Evolutionary conservation across 2,888 invertebrate species (phyloP).

Genomic region (Slavum lentiscoides): DNA sequence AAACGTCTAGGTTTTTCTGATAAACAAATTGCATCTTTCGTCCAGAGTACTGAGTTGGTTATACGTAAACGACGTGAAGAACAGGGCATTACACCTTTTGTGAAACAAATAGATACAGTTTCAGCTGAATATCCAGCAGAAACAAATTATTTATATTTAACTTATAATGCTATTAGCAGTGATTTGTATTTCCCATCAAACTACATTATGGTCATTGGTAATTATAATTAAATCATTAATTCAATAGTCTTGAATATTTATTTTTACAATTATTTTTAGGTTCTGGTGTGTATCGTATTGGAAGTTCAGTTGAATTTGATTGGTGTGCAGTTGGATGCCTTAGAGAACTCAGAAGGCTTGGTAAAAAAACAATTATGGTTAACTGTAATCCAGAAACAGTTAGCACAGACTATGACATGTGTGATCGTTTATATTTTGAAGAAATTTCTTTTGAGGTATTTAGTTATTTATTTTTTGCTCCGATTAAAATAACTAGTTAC

Average conservation of each 20-base stretch:
- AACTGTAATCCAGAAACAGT: conserved; percentile 99
- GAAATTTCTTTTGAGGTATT: conserved; percentile 92
- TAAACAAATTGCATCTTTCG: conserved; percentile 86
- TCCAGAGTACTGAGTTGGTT: conserved; percentile 85
- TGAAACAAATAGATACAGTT: conserved; percentile 98
- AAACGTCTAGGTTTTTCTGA: conserved; percentile 97
- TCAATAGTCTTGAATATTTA: conserved; percentile 6
- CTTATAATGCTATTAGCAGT: conserved; percentile 86
- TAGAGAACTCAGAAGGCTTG: conserved; percentile 83
- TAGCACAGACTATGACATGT: conserved; percentile 99
- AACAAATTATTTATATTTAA: conserved; percentile 97
- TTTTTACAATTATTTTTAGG: conserved; percentile 60
- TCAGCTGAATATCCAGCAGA: conserved; percentile 99
- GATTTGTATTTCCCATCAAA: conserved; percentile 82
- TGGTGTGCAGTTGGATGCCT: conserved; percentile 99
- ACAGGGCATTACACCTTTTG: conserved; percentile 76
- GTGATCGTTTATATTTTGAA: conserved; percentile 96
- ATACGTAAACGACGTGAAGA: conserved; percentile 78
- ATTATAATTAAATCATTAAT: conserved; percentile 47
- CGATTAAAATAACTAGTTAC: background rate
- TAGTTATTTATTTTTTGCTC: background rate
- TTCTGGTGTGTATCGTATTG: conserved; percentile 94
- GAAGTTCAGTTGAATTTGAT: conserved; percentile 99
- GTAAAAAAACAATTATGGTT: conserved; percentile 92
- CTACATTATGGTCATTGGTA: conserved; percentile 84